Evolutionary conservation across 2,888 invertebrate species (phyloP).

Genomic region (Zelleria hepariella): DNA sequence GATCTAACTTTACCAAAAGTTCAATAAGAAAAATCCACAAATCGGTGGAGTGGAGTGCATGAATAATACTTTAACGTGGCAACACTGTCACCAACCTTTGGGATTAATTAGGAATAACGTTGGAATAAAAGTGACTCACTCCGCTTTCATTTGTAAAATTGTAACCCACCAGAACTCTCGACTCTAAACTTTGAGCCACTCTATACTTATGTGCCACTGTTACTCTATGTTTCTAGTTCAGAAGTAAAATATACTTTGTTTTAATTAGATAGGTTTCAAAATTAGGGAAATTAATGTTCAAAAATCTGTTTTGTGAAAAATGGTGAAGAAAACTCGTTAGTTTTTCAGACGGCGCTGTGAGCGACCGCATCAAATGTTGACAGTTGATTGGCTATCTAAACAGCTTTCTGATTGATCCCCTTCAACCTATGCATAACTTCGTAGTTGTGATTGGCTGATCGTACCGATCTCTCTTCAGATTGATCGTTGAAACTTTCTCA

Average conservation of each 20-base stretch:
- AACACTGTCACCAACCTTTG: no score
- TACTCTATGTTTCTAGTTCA: not conserved
- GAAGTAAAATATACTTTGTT: not conserved
- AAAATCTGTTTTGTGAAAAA: not conserved
- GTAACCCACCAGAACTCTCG: not conserved
- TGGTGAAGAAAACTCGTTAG: not conserved
- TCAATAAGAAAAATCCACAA: not conserved
- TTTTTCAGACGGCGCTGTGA: not conserved
- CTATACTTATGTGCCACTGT: not conserved
- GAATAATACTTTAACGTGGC: constrained; percentile 22
- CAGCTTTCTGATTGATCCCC: not conserved
- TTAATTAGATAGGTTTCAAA: not conserved
- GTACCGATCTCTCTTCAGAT: no score
- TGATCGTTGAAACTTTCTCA: no score
- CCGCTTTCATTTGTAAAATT: no score
- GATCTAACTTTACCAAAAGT: not conserved
- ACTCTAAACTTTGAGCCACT: not conserved
- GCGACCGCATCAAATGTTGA: not conserved
- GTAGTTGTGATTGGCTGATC: no score
- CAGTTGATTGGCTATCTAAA: not conserved
- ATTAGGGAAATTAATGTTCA: not conserved
- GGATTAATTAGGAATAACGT: no score
- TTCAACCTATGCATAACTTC: no score
- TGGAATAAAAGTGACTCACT: no score
- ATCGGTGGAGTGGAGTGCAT: constrained; percentile 27